phyloP scores from a whole-genome alignment of 30 jellyfish, hydroid and myxozoan species.

The Clytia hemisphaerica region DNA sequence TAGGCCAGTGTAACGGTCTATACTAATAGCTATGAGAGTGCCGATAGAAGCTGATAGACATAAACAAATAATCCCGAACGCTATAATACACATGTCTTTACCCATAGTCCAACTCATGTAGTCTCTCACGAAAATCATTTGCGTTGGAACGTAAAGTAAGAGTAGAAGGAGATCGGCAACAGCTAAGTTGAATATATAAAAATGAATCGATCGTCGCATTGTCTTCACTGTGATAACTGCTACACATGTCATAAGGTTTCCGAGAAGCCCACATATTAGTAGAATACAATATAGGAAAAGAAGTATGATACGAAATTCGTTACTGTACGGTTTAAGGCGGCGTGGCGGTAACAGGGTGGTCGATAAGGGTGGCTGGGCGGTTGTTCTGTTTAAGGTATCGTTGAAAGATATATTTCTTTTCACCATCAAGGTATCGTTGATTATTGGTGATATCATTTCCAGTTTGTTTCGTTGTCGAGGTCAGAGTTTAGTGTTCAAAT shows the following conservation, averaged over 20 bases:
- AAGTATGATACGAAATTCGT: too few relatives aligned
- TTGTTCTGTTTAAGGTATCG: too few relatives aligned
- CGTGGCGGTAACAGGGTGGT: too few relatives aligned
- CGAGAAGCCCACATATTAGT: conserved; percentile 54
- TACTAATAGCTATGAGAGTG: conserved; percentile 71
- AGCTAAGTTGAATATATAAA: conserved; percentile 74
- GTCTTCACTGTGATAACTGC: conserved; percentile 46
- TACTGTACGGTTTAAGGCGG: too few relatives aligned
- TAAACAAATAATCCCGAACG: conserved; percentile 49
- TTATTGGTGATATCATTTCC: too few relatives aligned
- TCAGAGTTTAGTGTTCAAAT: too few relatives aligned
- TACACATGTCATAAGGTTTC: conserved; percentile 61
- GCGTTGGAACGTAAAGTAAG: conserved; percentile 69
- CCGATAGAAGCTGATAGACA: conserved; percentile 78
- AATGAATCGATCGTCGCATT: conserved; percentile 77
- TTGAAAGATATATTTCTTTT: too few relatives aligned
- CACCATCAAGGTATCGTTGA: too few relatives aligned
- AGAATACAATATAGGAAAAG: conserved; percentile 33
- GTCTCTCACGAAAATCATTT: conserved; percentile 35
- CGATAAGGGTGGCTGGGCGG: too few relatives aligned
- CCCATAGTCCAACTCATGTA: conserved; percentile 77
- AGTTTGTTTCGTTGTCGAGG: too few relatives aligned
- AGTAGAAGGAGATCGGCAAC: conserved; percentile 66
- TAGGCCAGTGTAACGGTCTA: conserved; percentile 73
- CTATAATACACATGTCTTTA: conserved; percentile 53